Base-by-base conservation (phyloP, 2,797 vertebrate genomes). In the Diglossa cyanea region DNA sequence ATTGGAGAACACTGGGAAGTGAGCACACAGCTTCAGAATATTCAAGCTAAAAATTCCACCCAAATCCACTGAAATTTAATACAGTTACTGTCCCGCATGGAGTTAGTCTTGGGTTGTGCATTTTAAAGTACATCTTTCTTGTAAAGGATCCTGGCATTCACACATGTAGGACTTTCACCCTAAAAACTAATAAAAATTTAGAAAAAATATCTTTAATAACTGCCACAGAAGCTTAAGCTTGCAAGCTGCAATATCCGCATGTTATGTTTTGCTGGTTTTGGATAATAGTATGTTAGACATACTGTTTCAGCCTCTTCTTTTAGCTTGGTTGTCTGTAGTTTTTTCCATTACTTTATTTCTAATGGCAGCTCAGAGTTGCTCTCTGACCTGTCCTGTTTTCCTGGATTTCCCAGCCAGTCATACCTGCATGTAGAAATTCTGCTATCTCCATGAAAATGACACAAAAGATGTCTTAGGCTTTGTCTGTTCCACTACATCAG, bases 31-130 rank as follows among this genome's bases (percentile, higher is more conserved):
- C 44, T 87, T 88, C 61, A 77, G 74, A 93, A 72, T 55, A 60
- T 48, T 88, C 89, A 88, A 26, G 44, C 44, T 91, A 88, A 91
- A 96, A 93, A 51, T 80, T 93, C 89, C 23, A 81, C 39, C 37
- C 26, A 80, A 93, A 86, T 15, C 13, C 44, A 91, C 30, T 45
- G 61, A 94, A 88, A 91, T 81, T 87, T 78, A 86, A 75, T 75
- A 24, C 35, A 57, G 13, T 74, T 53, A 37, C n/a, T 68, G 13
- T 31, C 54, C 6, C 3, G 17, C 31, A 9, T 28, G 20, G 8
- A 50, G 17, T 47, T 62, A 71, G 24, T 20, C 66, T 63, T 45
- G 20, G 3, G 10, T 10, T 70, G 10, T 16, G 16, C 53, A 60
- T 78, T 78, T 95, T 63, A 48, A 75, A 84, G 26, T 16, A 48